Conservation (phyloP, 2,113 vertebrate genomes). For the Cyanocitta stelleri region DNA sequence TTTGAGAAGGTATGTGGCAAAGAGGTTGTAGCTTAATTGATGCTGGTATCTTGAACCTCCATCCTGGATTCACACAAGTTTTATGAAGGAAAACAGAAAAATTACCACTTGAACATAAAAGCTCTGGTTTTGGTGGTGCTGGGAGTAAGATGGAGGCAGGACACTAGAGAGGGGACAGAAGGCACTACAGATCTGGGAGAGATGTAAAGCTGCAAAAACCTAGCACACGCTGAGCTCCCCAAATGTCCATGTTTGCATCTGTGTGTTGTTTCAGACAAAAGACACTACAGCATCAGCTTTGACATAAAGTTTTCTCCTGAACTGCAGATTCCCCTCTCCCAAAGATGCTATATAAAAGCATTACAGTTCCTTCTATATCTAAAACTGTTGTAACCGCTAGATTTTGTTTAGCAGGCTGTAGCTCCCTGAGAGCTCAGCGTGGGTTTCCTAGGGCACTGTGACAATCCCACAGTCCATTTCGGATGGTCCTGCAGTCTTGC, state of each 20-base stretch:
- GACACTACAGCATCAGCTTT: not conserved
- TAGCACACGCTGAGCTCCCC: not conserved
- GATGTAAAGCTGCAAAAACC: not conserved
- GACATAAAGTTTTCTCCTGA: not conserved
- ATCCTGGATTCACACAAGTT: not conserved
- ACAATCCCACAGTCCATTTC: too few relatives aligned
- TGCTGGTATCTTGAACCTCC: not conserved
- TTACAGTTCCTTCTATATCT: not conserved
- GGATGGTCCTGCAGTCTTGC: too few relatives aligned
- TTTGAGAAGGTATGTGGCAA: conserved; percentile 78
- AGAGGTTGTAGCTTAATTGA: not conserved
- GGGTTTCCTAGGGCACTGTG: too few relatives aligned
- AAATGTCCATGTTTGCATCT: not conserved
- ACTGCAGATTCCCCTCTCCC: not conserved
- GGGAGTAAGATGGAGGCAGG: not conserved
- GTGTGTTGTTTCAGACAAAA: not conserved
- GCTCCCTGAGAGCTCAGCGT: too few relatives aligned
- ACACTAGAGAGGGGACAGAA: not conserved
- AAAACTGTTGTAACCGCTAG: too few relatives aligned
- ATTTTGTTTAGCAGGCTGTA: too few relatives aligned
- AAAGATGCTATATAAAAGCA: not conserved
- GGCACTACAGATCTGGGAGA: not conserved
- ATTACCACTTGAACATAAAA: not conserved
- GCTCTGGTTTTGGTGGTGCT: not conserved
- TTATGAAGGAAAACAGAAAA: not conserved